phyloP scores from a whole-genome alignment of 2,797 vertebrate species.

The Heterohyrax brucei region DNA sequence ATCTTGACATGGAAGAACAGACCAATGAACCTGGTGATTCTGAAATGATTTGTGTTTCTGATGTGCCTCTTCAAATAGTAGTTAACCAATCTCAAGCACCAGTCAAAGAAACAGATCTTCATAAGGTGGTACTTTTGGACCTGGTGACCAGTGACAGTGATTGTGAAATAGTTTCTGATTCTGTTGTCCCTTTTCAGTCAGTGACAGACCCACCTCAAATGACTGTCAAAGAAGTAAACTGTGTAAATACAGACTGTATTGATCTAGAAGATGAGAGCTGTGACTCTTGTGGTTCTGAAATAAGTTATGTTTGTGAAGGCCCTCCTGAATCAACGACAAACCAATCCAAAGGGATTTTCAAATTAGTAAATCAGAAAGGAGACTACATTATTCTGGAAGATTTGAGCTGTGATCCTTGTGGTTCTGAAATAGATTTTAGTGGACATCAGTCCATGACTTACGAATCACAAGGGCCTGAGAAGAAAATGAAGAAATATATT shows the following conservation, averaged over 20 bases:
- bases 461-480: conserved; percentile 12
- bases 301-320: conserved; percentile 48
- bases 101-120: conserved; percentile 89
- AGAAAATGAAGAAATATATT: conserved; percentile 90
- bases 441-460: conserved; percentile 89
- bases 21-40: conserved; percentile 88
- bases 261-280: conserved; percentile 92
- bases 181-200: conserved; percentile 92
- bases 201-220: conserved; percentile 72
- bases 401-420: conserved; percentile 77
- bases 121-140: conserved; percentile 92
- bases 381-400: conserved; percentile 90
- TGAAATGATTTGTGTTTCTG: conserved; percentile 93
- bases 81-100: conserved; percentile 66
- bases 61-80: conserved; percentile 92
- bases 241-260: conserved; percentile 92
- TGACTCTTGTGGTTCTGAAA: conserved; percentile 87
- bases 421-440: conserved; percentile 91
- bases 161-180: conserved; percentile 93
- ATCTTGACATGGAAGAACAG: conserved; percentile 93
- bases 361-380: conserved; percentile 83
- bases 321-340: conserved; percentile 41
- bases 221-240: conserved; percentile 87
- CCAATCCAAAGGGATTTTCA: conserved; percentile 78
- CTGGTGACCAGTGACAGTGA: conserved; percentile 86